Base-by-base conservation (phyloP, 2,113 vertebrate species). In the Megalops atlanticus region DNA sequence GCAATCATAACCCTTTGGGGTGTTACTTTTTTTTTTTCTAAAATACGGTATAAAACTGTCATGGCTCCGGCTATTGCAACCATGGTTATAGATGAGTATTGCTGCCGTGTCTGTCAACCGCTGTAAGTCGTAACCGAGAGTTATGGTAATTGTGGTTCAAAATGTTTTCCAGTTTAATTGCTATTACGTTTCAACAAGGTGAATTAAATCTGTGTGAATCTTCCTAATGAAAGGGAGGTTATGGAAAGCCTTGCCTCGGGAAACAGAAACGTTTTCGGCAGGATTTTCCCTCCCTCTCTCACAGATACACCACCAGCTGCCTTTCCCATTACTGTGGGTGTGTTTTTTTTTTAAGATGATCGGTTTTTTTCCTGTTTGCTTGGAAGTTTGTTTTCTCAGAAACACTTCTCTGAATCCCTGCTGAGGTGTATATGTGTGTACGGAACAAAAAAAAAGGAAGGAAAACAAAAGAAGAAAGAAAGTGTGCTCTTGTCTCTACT, bases 151-250 rank as follows among this genome's bases (percentile, higher is more conserved):
- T 52, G 52, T 72, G 68, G 38, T 71, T 38, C 77, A 75, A 79
- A 82, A 73, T 78, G 81, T 82, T 73, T 79, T 68, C 80, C 76
- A 39, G 72, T 70, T 83, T 75, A 83, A 83, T 80, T 80, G 77
- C 82, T 76, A 69, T 80, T 78, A 70, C 73, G 69, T 7, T 83
- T 58, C 72, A 35, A 80, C 64, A 80, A 69, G 78, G 77, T 80
- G 75, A 52, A 83, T 70, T 79, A 83, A 79, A 76, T 79, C 49
- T 79, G 76, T 16, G 39, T 68, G 77, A 77, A 79, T 83, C 77
- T 83, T 43, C 78, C 69, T 39, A 80, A 83, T 76, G 43, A 80
- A 75, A 18, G 36, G 47, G 16, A 64, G 82, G 43, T 14, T n/a
- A n/a, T n/a, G n/a, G n/a, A n/a, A n/a, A n/a, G n/a, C n/a, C n/a